Percentiles rank a stretch among this genome's conserved stretches.
phyloP scores from a whole-genome alignment of 2,888 invertebrate genomes.

The Luperina testacea region DNA sequence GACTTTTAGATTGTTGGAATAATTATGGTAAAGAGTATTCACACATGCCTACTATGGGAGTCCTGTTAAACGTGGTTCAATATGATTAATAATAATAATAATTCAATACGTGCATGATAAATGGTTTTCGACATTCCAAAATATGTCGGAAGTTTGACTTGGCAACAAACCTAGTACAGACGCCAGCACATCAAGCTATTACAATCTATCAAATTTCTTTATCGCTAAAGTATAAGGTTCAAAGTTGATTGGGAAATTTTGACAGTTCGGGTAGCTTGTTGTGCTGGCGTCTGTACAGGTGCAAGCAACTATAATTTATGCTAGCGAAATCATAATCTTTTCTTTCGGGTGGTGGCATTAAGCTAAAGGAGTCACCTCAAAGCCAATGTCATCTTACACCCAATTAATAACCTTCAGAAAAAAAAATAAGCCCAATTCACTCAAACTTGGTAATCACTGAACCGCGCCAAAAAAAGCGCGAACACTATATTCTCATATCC shows the following conservation, averaged over 20 bases:
- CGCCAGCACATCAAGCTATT: too few species aligned
- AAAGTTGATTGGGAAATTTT: too few species aligned
- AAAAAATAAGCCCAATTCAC: background rate
- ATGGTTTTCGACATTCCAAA: background rate
- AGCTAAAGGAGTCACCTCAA: background rate
- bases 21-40: background rate
- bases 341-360: background rate
- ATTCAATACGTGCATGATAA: background rate
- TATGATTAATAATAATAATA: too few species aligned
- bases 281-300: too few species aligned
- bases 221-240: too few species aligned
- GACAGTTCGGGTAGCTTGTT: too few species aligned
- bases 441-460: background rate
- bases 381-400: background rate
- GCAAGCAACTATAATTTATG: background rate
- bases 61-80: background rate
- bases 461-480: constrained; percentile 5
- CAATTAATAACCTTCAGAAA: background rate
- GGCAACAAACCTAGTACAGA: background rate
- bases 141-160: background rate
- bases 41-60: background rate
- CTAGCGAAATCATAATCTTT: background rate
- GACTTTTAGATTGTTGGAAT: background rate
- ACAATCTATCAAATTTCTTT: too few species aligned
- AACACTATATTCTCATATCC: constrained; percentile 30